phyloP scores from a whole-genome alignment of 2,113 vertebrate species.

The Dipodomys ordii region DNA sequence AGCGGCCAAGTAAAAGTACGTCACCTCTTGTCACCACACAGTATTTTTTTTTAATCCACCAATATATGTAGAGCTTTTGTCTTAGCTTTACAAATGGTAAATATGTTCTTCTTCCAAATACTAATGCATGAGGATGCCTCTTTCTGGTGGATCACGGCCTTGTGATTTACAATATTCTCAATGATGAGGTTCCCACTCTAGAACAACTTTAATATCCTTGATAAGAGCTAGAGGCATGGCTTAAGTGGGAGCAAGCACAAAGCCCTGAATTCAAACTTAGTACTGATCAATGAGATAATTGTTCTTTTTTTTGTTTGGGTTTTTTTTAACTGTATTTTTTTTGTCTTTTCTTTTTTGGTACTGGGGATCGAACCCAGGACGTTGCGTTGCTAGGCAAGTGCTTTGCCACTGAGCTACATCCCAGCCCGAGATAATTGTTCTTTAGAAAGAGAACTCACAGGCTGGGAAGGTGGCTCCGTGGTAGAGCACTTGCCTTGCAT shows the following conservation, averaged over 20 bases:
- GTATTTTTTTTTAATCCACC: constrained; percentile 61
- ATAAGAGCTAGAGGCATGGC: no score
- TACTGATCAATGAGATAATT: background rate
- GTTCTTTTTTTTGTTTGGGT: no score
- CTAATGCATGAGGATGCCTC: constrained; percentile 21
- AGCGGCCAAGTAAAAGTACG: constrained; percentile 37
- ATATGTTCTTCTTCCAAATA: constrained; percentile 3
- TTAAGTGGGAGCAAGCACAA: no score
- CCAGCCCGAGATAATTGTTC: background rate
- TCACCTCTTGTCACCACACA: constrained; percentile 70
- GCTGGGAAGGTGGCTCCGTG: no score
- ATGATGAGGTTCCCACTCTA: background rate
- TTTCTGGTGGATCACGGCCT: background rate
- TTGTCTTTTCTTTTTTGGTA: no score
- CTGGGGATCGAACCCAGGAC: no score
- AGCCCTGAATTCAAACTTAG: no score
- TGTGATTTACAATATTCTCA: constrained; percentile 9
- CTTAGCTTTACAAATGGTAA: constrained; percentile 42
- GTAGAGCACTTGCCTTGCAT: no score
- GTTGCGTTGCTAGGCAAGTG: no score
- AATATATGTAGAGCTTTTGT: constrained; percentile 33
- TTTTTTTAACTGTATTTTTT: no score
- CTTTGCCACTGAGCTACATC: no score
- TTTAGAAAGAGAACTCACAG: background rate
- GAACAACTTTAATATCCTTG: background rate